A percentile compares a stretch with the other conserved stretches of the same genome.
phyloP scores from a whole-genome alignment of 2,113 vertebrate species.

The Equus quagga region DNA sequence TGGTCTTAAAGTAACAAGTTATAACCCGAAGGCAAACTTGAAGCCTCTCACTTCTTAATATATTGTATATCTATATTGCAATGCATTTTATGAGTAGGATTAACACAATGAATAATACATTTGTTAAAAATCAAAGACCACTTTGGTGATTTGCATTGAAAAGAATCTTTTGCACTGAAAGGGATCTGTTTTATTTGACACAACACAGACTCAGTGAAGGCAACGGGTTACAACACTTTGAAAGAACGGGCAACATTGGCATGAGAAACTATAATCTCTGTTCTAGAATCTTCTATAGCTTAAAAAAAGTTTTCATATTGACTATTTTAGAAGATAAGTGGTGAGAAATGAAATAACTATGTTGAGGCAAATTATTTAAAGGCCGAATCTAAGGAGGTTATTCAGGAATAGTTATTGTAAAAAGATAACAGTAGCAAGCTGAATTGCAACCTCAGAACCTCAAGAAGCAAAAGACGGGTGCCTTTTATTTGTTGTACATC shows the following conservation, averaged over 20 bases:
- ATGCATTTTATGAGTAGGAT: neutral
- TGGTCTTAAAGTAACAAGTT: constrained; percentile 12
- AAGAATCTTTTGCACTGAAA: constrained; percentile 11
- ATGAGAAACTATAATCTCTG: neutral
- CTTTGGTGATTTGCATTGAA: neutral
- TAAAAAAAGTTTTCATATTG: neutral
- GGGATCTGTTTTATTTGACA: neutral
- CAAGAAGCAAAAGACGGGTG: neutral
- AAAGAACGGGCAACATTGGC: neutral
- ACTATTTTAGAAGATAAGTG: neutral
- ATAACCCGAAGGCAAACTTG: neutral
- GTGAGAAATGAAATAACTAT: neutral
- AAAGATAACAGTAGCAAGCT: neutral
- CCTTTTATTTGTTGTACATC: constrained; percentile 32
- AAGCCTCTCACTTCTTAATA: neutral
- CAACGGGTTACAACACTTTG: neutral
- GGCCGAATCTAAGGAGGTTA: neutral
- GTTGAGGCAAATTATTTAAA: neutral
- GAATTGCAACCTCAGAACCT: neutral
- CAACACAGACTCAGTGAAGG: neutral
- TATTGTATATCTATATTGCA: neutral
- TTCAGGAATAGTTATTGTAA: constrained; percentile 6
- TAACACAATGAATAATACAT: neutral
- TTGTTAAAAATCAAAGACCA: neutral
- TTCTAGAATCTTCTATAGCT: constrained; percentile 30